Evolutionary conservation across 2,797 vertebrate genomes (phyloP).

Genomic region (Liasis olivaceus): DNA sequence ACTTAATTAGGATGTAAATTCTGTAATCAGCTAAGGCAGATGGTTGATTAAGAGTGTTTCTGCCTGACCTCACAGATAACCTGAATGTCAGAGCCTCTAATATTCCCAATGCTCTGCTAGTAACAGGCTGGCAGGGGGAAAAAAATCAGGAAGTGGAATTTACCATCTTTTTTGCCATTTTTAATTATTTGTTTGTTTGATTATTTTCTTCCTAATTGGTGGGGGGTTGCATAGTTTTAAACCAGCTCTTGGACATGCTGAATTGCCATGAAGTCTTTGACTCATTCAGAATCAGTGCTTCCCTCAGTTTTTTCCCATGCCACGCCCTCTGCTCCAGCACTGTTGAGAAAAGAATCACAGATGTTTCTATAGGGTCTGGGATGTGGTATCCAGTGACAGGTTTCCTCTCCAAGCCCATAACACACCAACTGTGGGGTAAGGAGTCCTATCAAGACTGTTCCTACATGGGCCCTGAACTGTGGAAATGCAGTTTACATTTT

Average conservation of each 20-base stretch:
- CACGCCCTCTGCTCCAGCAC: not conserved
- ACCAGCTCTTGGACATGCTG: not conserved
- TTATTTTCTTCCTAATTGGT: not conserved
- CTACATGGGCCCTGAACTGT: too few species aligned
- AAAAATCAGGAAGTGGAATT: not conserved
- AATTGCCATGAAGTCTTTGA: not conserved
- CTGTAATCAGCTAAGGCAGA: not conserved
- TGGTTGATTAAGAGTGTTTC: slow-evolving; percentile 1
- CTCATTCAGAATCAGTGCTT: not conserved
- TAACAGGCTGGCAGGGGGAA: not conserved
- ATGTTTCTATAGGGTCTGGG: not conserved
- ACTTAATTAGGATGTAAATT: slow-evolving; percentile 19
- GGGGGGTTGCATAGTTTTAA: not conserved
- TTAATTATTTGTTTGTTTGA: not conserved
- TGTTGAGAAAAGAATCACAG: not conserved
- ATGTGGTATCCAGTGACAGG: not conserved
- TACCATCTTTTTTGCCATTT: not conserved
- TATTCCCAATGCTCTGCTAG: not conserved
- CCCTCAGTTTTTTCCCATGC: not conserved
- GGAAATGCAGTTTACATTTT: not conserved
- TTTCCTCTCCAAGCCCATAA: not conserved
- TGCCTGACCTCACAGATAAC: not conserved
- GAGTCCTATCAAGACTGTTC: too few species aligned
- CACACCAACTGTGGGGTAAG: not conserved
- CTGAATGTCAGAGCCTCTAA: not conserved